phyloP scores from a whole-genome alignment of 2,888 invertebrate genomes.

The Portevinia maculata region DNA sequence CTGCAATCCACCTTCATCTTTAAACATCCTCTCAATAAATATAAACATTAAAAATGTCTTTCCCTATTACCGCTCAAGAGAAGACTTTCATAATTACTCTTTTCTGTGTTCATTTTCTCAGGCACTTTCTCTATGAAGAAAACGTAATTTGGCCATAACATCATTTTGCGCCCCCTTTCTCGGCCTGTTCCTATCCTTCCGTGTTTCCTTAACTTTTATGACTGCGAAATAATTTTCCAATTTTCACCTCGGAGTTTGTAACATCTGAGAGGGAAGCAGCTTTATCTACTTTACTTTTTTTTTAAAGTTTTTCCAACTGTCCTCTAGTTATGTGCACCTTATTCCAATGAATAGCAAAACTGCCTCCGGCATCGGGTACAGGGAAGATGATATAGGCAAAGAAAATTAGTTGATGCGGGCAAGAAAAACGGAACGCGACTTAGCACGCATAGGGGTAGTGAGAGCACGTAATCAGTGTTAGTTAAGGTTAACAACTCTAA shows the following conservation, averaged over 20 bases:
- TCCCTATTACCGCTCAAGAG: slow-evolving; percentile 21
- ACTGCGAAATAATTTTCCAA: slow-evolving; percentile 63
- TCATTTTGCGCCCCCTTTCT: slow-evolving; percentile 15
- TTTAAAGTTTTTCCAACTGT: slow-evolving; percentile 57
- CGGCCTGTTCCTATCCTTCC: not conserved
- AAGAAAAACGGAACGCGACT: slow-evolving; percentile 46
- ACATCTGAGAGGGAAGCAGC: slow-evolving; percentile 11
- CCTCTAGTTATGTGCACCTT: slow-evolving; percentile 34
- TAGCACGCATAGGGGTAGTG: slow-evolving; percentile 67
- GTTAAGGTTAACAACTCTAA: slow-evolving; percentile 73
- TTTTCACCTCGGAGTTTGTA: slow-evolving; percentile 52
- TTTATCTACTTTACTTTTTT: slow-evolving; percentile 37
- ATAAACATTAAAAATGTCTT: slow-evolving; percentile 57
- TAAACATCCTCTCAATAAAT: slow-evolving; percentile 32
- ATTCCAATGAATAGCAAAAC: slow-evolving; percentile 62
- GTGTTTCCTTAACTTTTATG: slow-evolving; percentile 55
- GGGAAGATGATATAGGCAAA: slow-evolving; percentile 18
- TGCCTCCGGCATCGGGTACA: slow-evolving; percentile 17
- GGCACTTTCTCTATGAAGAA: slow-evolving; percentile 60
- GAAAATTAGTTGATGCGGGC: slow-evolving; percentile 65
- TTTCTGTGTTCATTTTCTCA: slow-evolving; percentile 60
- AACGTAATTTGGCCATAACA: slow-evolving; percentile 69
- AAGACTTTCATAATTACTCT: slow-evolving; percentile 66
- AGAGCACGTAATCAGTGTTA: slow-evolving; percentile 74
- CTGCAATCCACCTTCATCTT: not conserved